These are phyloP conservation scores for Pelodytes ibericus DNA, from an alignment of 2,797 vertebrate species.

Conservation along the genomic window DNA sequence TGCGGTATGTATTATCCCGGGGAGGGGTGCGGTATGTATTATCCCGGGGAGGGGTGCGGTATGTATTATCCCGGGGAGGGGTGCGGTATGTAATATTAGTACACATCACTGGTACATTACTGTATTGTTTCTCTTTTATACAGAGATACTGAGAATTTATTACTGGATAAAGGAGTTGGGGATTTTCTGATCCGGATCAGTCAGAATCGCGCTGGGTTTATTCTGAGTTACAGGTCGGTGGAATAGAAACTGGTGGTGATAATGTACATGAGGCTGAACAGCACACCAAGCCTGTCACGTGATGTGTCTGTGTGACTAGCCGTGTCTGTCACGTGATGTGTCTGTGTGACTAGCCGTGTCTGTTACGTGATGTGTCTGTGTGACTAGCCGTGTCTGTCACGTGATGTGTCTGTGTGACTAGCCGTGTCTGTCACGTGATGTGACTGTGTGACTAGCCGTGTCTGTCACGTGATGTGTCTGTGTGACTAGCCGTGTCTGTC, in stretches of 20 bases:
- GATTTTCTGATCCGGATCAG: constrained; percentile 69
- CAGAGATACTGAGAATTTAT: constrained; percentile 69
- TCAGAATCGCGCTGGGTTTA: constrained; percentile 68
- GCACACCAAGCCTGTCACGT: too few relatives aligned
- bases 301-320: background rate
- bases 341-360: too few relatives aligned
- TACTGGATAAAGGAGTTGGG: constrained; percentile 63
- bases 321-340: background rate
- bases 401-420: background rate
- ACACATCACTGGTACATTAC: background rate
- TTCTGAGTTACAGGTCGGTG: constrained; percentile 65
- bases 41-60: too few relatives aligned
- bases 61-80: too few relatives aligned
- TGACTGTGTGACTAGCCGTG: too few relatives aligned
- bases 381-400: too few relatives aligned
- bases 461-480: too few relatives aligned
- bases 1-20: too few relatives aligned
- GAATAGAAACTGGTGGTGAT: background rate
- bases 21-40: too few relatives aligned
- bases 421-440: background rate
- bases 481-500: too few relatives aligned
- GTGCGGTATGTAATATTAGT: too few relatives aligned
- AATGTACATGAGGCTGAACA: background rate
- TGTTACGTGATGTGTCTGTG: too few relatives aligned
- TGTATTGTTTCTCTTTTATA: background rate